Percentiles rank a stretch among this genome's conserved stretches.
phyloP scores from a whole-genome alignment of 2,113 vertebrate genomes.

The Danio rerio region DNA sequence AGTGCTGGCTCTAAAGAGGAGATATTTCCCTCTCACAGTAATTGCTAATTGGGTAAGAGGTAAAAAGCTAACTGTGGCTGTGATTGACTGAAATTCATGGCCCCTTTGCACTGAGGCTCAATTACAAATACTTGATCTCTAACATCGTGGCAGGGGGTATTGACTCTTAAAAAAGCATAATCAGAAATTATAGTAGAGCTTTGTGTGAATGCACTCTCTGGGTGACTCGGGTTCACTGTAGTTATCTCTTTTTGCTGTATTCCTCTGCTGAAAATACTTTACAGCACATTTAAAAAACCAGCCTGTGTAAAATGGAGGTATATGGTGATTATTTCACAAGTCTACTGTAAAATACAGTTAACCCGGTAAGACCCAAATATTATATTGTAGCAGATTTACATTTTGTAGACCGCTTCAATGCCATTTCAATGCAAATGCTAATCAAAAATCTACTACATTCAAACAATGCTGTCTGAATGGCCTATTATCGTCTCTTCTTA shows the following conservation, averaged over 20 bases:
- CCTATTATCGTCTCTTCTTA: too few relatives aligned
- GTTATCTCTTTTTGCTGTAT: slow-evolving; percentile 19
- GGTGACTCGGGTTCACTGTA: slow-evolving; percentile 9
- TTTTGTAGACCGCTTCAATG: too few relatives aligned
- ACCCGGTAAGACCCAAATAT: too few relatives aligned
- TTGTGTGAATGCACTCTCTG: slow-evolving; percentile 25
- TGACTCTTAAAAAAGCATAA: slow-evolving; percentile 36
- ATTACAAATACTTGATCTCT: slow-evolving; percentile 55
- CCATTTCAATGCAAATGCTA: too few relatives aligned
- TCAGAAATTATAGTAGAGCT: slow-evolving; percentile 9
- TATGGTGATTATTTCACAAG: too few relatives aligned
- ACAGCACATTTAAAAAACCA: neutral
- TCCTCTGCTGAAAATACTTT: slow-evolving; percentile 9
- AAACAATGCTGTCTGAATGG: too few relatives aligned
- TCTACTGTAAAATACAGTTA: too few relatives aligned
- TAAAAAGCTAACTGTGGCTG: slow-evolving; percentile 52
- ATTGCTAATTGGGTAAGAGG: slow-evolving; percentile 61
- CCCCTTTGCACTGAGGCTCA: slow-evolving; percentile 55
- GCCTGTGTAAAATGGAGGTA: neutral
- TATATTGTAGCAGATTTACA: too few relatives aligned
- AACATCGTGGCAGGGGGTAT: slow-evolving; percentile 36
- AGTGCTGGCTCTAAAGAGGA: slow-evolving; percentile 42
- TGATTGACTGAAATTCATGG: slow-evolving; percentile 55
- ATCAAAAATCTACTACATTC: too few relatives aligned
- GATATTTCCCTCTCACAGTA: slow-evolving; percentile 48